Base-by-base conservation (phyloP, 2,888 invertebrate genomes). In the Macaria notata region DNA sequence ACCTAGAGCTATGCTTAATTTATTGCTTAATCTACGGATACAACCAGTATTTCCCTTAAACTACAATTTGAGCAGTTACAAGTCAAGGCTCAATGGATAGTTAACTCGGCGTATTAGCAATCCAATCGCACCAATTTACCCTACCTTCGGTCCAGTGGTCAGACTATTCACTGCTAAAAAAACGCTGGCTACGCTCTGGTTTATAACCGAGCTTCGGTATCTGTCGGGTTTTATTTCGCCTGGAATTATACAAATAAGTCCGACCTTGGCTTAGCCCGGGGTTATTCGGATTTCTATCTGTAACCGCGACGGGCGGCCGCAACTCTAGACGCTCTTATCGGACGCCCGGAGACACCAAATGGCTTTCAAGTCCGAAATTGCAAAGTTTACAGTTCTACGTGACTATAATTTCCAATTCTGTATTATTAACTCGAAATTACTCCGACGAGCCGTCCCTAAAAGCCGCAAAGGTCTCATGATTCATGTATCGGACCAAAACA, bases 321-420 rank as follows among this genome's bases (percentile, higher is more conserved):
- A 47, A 49, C 66, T 60, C 55, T 48, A 55, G 62, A 62, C 57
- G 60, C 55, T 58, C 66, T 70, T 68, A 70, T 68, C 69, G 59
- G 61, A 54, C 66, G 63, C 59, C 56, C 53, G 51, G 62, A 64
- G 65, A 67, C 68, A 71, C 67, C 73, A 73, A 77, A 77, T 69
- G 61, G 65, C 63, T 74, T 71, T 70, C 68, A 71, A 74, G 69
- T 70, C 66, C 69, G 63, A 75, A 77, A 75, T 70, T 67, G 65
- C 68, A 68, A 72, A 70, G 65, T 75, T 66, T 67, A 73, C 69
- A 68, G 61, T 54, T 63, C 54, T 60, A 73, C 60, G 69, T 68
- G 69, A 71, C 69, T 61, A 64, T 68, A 69, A 64, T 70, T 41
- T 42, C 31, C 46, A 54, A 55, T 59, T 64, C 68, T 64, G 66